Conservation (phyloP, 2,797 vertebrate genomes). For the Varecia variegata region DNA sequence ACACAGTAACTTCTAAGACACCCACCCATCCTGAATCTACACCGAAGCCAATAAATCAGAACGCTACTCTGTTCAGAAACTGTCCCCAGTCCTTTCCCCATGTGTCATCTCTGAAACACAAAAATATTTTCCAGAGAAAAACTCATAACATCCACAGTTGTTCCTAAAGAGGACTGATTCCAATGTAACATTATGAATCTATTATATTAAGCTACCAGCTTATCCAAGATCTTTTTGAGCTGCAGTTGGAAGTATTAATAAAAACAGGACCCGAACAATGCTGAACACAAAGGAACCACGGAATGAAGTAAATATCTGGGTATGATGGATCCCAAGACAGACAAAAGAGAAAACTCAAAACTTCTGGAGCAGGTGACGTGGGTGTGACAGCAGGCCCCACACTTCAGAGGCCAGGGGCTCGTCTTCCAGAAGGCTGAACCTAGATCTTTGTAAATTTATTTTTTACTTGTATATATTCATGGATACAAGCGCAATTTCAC, state of each 20-base stretch:
- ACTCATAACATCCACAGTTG: not conserved
- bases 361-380: not conserved
- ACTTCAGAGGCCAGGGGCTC: not conserved
- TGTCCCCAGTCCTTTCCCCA: not conserved
- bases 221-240: not conserved
- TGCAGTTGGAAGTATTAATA: not conserved
- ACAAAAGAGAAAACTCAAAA: not conserved
- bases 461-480: not conserved
- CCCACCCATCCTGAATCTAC: not conserved
- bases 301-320: not conserved
- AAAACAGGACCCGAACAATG: not conserved
- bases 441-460: not conserved
- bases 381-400: not conserved
- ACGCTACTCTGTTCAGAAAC: not conserved
- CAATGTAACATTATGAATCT: not conserved
- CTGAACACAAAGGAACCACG: not conserved
- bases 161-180: not conserved
- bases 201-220: not conserved
- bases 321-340: not conserved
- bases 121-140: not conserved
- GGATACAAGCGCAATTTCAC: not conserved
- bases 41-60: not conserved
- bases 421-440: not conserved
- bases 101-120: not conserved
- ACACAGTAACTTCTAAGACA: not conserved